Conservation (phyloP, 2,113 vertebrate genomes). For the pig (Sus scrofa) region T2T-Sscrofa CM000823.6:38673501-38674000, state of each 20-base stretch:
- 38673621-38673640: neutral
- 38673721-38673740: neutral
- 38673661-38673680: neutral
- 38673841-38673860: too few relatives aligned
- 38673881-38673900: too few relatives aligned
- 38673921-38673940: too few relatives aligned
- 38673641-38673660: neutral
- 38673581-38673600: neutral
- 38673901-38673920: too few relatives aligned
- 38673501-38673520: neutral
- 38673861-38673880: too few relatives aligned
- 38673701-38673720: neutral
- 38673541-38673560: neutral
- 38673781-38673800: too few relatives aligned
- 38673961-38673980: too few relatives aligned
- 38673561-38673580: neutral
- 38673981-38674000: too few relatives aligned
- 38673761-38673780: neutral
- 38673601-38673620: neutral
- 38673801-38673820: too few relatives aligned
- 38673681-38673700: neutral
- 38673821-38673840: too few relatives aligned
- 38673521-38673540: neutral
- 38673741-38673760: neutral
- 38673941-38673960: too few relatives aligned